phyloP scores from a whole-genome alignment of 2,113 vertebrate species.

The Chionis minor region DNA sequence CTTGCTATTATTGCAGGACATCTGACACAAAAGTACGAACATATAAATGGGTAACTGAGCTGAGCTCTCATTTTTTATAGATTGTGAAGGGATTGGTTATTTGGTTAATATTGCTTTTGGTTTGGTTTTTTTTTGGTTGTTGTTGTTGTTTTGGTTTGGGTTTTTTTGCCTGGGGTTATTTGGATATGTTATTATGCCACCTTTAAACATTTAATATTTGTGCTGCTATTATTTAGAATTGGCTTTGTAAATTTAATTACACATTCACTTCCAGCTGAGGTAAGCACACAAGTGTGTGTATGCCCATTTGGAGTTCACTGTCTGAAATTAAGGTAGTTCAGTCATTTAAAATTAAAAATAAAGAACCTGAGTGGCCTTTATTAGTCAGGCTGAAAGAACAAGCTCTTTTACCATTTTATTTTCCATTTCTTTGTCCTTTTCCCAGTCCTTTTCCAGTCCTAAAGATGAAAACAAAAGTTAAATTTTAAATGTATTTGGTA shows the following conservation, averaged over 20 bases:
- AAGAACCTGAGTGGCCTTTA: neutral
- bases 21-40: neutral
- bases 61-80: neutral
- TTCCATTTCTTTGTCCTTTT: neutral
- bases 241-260: neutral
- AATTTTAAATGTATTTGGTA: neutral
- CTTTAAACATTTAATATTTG: neutral
- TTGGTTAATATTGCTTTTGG: neutral
- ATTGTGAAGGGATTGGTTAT: accelerated
- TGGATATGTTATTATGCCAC: neutral
- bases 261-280: neutral
- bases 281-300: neutral
- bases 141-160: too few relatives aligned
- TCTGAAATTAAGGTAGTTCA: neutral
- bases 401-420: neutral
- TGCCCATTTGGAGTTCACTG: neutral
- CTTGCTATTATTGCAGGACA: neutral
- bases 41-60: neutral
- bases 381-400: neutral
- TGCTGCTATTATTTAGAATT: neutral
- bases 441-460: too few relatives aligned
- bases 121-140: neutral
- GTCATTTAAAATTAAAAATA: neutral
- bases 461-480: neutral
- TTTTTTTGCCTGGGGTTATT: neutral